Evolutionary conservation across 2,113 vertebrate species (phyloP), one percentile per base, ranked within the genome.

Genomic region (Microcebus griseorufus): DNA sequence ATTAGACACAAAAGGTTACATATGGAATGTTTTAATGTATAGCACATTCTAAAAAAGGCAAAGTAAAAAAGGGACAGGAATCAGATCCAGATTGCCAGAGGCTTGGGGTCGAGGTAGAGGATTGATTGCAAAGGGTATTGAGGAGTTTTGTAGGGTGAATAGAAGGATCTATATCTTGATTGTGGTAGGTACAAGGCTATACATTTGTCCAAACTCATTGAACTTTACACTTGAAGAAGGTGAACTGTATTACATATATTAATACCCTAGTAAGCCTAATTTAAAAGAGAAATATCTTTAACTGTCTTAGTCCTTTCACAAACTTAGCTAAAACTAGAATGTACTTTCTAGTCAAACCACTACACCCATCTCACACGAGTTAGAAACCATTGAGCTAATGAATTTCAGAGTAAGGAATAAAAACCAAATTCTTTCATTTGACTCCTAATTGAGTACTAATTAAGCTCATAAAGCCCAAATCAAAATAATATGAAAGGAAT

Each of bases 401-500:
- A 85, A 86, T 92, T 58, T 72, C 7, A 67, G 18, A 93, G 39
- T 17, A 87, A 93, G n/a, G 42, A 25, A 23, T 12, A 39, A 18
- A 89, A 86, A 86, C 10, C 10, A 82, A 64, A 32, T 83, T 83
- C 48, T 95, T 95, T 84, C 17, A 72, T 16, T 45, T 92, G 81
- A 65, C 11, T 92, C 27, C 29, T 70, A 73, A 88, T 3, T 37
- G 45, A 65, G 14, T 87, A 32, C 58, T 94, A 93, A 96, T 79
- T 87, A 95, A 94, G 32, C 17, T 13, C 32, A 42, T 39, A 92
- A 87, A 94, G 18, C 6, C 79, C n/a, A 29, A 86, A 34, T 70
- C 73, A 85, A 80, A 96, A 88, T 79, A 55, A 58, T 9, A 9
- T 78, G 83, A 92, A 39, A 80, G 10, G 14, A 92, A 81, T 93